These are phyloP conservation scores for Loris lydekkerianus DNA, from an alignment of 2,797 vertebrate species.

Conservation along the genomic window DNA sequence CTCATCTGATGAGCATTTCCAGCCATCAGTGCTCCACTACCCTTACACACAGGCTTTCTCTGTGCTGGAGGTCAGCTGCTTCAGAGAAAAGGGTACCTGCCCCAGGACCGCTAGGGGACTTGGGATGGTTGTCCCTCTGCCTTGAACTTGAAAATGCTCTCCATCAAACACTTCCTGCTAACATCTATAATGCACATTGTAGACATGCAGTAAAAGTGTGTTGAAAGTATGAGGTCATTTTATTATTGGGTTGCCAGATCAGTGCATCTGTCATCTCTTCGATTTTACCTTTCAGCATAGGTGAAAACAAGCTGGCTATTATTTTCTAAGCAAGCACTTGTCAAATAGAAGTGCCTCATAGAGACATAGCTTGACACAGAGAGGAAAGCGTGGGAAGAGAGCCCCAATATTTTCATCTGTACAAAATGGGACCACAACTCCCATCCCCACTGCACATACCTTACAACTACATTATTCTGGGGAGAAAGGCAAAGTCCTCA, in stretches of 20 bases:
- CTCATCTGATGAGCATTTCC: background rate
- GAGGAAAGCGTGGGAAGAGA: background rate
- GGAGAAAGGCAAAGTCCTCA: background rate
- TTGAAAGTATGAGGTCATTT: slow-evolving; percentile 54
- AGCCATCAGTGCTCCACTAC: background rate
- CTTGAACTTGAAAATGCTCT: background rate
- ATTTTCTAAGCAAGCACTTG: slow-evolving; percentile 50
- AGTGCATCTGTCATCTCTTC: slow-evolving; percentile 4
- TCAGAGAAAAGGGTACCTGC: background rate
- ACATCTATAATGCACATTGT: background rate
- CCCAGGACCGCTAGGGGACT: background rate
- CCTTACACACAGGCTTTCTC: background rate
- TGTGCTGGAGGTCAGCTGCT: background rate
- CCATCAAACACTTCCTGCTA: background rate
- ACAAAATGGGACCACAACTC: background rate
- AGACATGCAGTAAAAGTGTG: background rate
- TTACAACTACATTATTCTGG: background rate
- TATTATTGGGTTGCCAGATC: slow-evolving; percentile 18
- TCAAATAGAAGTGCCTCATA: slow-evolving; percentile 27
- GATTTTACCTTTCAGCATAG: slow-evolving; percentile 56
- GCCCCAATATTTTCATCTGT: background rate
- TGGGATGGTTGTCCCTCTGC: background rate
- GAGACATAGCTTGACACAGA: background rate
- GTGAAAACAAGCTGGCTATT: slow-evolving; percentile 58
- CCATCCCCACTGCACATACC: background rate